Evolutionary conservation across 2,113 vertebrate genomes (phyloP), one percentile per base, ranked within the genome.

Genomic region (Nanorana parkeri): DNA sequence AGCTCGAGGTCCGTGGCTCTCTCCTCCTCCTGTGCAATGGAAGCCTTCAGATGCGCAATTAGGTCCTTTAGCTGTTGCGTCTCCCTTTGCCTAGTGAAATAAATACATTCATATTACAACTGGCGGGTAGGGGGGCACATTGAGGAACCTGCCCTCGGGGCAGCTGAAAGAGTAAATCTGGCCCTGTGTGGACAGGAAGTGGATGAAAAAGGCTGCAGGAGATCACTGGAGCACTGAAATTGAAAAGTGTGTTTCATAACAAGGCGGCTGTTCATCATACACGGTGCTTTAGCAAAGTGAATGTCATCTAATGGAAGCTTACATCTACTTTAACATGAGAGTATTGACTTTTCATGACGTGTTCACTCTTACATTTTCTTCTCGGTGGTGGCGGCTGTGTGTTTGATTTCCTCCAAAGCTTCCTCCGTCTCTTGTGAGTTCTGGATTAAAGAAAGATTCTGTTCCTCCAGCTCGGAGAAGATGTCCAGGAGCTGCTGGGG

Each of bases 361-460:
- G 1, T 15, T 7, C 23, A 29, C 4, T 87, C 95, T 91, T 87
- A 98, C 97, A 88, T 95, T 80, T 91, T 93, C 68, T 85, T 86
- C 5, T 86, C 85, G 0, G 91, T 94, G n/a, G 60, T 89, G 74
- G 89, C 86, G 79, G 94, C 88, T 55, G 85, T 85, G 32, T 90
- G 84, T 1, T 77, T 89, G 26, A 95, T 89, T 23, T 95, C 91
- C 36, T 95, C 91, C 83, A 96, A 80, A 0, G 84, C 85, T 85
- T 95, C 93, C 19, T 96, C 92, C 0, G 87, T 91, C 67, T 96
- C 94, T 3, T 93, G 92, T 0, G 89, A 93, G 89, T 95, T 96
- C 86, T 96, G 94, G 76, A 97, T 91, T 23, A 97, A 89, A 0
- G 93, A 95, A 56, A 97, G 86, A 86, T 94, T 97, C 87, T 99